Base-by-base conservation (phyloP, 2,888 invertebrate species). In the Heliconius cydno region DNA sequence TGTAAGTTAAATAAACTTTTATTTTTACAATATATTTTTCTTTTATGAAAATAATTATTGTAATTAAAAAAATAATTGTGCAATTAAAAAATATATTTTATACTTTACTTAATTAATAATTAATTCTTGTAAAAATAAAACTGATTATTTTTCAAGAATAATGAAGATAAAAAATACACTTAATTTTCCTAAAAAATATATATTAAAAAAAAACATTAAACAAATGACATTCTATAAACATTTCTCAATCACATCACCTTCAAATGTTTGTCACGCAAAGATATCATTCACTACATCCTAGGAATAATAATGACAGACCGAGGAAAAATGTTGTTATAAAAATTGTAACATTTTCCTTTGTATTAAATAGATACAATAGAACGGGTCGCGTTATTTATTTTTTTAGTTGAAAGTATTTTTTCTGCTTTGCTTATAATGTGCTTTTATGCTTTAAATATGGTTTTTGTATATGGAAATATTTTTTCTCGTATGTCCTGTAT, bases 271-370 rank as follows among this genome's bases (percentile, higher is more conserved):
- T 84, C 86, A 86, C 85, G 84, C 83, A 84, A 84, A 75, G 82
- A 78, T 84, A 82, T 84, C 82, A 83, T 80, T 83, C 84, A 74
- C 80, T 79, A 85, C 85, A 82, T 82, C 80, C 68, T 77, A 79
- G 66, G 92, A 90, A 92, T 92, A 90, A 87, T 89, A 90, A 91
- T 87, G 85, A 85, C 84, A 81, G 82, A 90, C 41, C 25, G 41
- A 70, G 92, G 91, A 90, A 91, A 92, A 90, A 83, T 41, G 30
- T 76, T 41, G 41, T 70, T 52, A 71, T 38, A 46, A 52, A 79
- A 79, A 80, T 46, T 71, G 76, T 80, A 46, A 34, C 68, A 38
- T 81, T 81, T 82, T 80, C 82, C 79, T 79, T 34, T 30, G 70
- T 34, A 34, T 57, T 30, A 66, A 68, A 28, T 41, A n/a, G 25